Evolutionary conservation across 2,888 invertebrate species (phyloP).

Genomic region (Pseudanteris insignis): DNA sequence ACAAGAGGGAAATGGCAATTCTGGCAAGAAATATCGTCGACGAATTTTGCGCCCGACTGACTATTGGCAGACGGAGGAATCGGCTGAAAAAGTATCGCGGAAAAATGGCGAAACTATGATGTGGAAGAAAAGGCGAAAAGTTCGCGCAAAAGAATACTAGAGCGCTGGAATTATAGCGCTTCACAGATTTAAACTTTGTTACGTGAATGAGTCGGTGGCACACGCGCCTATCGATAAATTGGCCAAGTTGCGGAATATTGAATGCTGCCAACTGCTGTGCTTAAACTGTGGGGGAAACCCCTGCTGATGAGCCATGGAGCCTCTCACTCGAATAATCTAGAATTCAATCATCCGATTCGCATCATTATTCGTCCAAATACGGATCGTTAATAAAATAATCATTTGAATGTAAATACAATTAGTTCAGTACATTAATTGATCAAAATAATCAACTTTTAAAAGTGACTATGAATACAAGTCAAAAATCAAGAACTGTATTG

Average conservation of each 20-base stretch:
- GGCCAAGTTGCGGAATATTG: conserved; percentile 58
- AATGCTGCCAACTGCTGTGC: conserved; percentile 54
- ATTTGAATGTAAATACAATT: too few relatives aligned
- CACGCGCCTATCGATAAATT: conserved; percentile 55
- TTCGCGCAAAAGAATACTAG: conserved; percentile 27
- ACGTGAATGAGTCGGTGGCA: conserved; percentile 39
- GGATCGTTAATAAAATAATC: too few relatives aligned
- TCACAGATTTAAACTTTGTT: conserved; percentile 34
- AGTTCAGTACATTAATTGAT: too few relatives aligned
- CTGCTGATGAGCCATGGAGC: conserved; percentile 11
- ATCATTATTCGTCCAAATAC: too few relatives aligned
- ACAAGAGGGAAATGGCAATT: conserved; percentile 39
- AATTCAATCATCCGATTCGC: too few relatives aligned
- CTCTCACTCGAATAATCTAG: too few relatives aligned
- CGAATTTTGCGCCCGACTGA: conserved; percentile 42
- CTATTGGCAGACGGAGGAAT: conserved; percentile 40
- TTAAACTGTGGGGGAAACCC: conserved; percentile 49
- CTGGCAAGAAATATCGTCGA: conserved; percentile 41
- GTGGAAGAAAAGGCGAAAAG: conserved; percentile 40
- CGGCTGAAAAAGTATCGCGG: conserved; percentile 36
- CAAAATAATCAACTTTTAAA: too few relatives aligned
- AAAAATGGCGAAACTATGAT: conserved; percentile 44
- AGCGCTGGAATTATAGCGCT: conserved; percentile 39
- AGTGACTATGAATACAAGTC: too few relatives aligned
- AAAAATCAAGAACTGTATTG: too few relatives aligned